Evolutionary conservation across 23 tunicate genomes (phyloP), one percentile per base, ranked within the genome.

Genomic region (Corella eumyota): DNA sequence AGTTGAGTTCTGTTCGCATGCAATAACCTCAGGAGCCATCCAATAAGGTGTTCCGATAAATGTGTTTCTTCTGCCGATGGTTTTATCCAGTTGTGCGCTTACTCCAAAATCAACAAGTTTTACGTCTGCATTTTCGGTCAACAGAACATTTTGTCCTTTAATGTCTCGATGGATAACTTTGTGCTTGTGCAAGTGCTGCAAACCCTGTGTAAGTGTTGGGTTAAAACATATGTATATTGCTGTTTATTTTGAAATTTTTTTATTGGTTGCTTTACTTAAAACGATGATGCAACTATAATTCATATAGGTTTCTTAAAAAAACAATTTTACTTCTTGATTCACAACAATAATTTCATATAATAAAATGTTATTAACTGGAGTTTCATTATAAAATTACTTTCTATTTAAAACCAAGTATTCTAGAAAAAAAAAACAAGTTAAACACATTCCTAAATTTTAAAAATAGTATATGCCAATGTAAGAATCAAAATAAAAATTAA

Each of bases 11-110:
- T 79, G 95, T 44, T 93, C 99, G 33, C 99, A 93, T 2, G 99
- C 99, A 11, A 93, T 93, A 32, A 93, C 99, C 60, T 93, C 99
- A 3, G 99, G 99, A 1, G 99, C 99, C 99, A 93, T 93, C 99
- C 99, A 93, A 33, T 93, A 93, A 0, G 99, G 99, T 0, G 99
- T 93, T 9, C 99, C 99, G 54, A 93, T 93, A 56, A 93, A 93
- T 22, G 99, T 93, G 65, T 93, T 93, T 38, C 99, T 48, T 26
- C 95, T 47, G 3, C 95, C 90, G 29, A 93, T 93, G 2, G 99
- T 93, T 45, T 93, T 93, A 53, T 93, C 99, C 3, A 93, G 66
- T 56, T 93, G 99, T 4, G 99, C 99, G 29, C 95, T 85, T 4
- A 93, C 99, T 1, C 99, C 99, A 69, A 93, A 93, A 66, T 93